These are phyloP conservation scores for Schizothorax lantsangensis DNA, from an alignment of 2,797 vertebrate genomes.

Conservation along the genomic window DNA sequence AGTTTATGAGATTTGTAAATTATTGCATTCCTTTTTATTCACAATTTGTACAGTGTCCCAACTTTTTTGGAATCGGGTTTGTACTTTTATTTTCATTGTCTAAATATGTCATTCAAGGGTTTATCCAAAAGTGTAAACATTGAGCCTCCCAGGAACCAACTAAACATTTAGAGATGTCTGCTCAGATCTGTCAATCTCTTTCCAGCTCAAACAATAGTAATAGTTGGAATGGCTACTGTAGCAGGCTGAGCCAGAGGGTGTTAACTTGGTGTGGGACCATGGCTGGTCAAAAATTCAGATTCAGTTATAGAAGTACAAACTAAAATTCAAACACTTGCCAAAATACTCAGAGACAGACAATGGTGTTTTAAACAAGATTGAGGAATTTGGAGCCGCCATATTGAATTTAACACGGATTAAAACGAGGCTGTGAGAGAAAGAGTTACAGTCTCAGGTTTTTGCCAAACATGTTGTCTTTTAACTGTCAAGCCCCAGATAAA, in stretches of 20 bases:
- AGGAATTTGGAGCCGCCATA: background rate
- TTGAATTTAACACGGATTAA: background rate
- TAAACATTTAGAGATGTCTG: background rate
- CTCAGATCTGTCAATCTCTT: background rate
- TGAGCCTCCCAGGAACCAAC: background rate
- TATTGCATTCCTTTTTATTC: too few species aligned
- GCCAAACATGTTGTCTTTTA: background rate
- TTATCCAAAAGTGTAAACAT: background rate
- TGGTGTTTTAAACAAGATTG: background rate
- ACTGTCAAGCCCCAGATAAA: background rate
- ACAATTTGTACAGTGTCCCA: too few species aligned
- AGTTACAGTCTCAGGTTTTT: background rate
- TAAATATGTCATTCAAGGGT: background rate
- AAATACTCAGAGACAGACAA: background rate
- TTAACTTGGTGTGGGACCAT: background rate
- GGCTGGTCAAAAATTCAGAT: background rate
- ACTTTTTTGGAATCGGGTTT: too few species aligned
- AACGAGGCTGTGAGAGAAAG: background rate
- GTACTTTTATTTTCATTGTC: background rate
- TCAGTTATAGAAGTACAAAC: background rate
- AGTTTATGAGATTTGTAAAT: too few species aligned
- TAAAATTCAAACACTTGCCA: background rate
- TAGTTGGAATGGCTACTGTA: background rate
- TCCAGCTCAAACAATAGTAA: background rate
- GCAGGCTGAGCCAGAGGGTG: background rate